Conservation (phyloP, 2,797 vertebrate species). For the Sylvilagus floridanus region DNA sequence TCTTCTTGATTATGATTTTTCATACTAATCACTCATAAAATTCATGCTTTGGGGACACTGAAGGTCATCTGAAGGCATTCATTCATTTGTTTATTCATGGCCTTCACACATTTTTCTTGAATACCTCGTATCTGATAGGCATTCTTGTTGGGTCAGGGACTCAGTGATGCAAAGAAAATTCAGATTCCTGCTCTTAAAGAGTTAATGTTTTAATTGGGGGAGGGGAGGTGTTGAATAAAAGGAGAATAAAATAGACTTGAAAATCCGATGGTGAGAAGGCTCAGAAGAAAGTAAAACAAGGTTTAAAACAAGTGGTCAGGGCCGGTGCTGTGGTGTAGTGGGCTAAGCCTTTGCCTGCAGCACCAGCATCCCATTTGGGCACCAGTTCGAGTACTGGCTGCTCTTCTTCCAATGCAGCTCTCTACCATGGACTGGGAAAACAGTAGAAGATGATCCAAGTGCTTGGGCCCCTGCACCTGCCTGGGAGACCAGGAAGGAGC, state of each 20-base stretch:
- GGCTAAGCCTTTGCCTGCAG: too few relatives aligned
- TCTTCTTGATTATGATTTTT: slow-evolving; percentile 58
- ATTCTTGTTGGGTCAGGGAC: neutral
- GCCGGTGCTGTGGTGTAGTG: too few relatives aligned
- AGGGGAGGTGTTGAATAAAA: neutral
- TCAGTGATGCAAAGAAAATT: neutral
- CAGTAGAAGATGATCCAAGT: too few relatives aligned
- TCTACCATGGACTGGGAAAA: too few relatives aligned
- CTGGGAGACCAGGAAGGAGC: too few relatives aligned
- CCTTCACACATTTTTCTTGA: slow-evolving; percentile 23
- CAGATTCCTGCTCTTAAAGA: neutral
- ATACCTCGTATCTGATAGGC: neutral
- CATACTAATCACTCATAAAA: slow-evolving; percentile 70
- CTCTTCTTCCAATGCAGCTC: too few relatives aligned
- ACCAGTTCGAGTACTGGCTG: too few relatives aligned
- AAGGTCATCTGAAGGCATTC: slow-evolving; percentile 4
- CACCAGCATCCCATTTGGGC: too few relatives aligned
- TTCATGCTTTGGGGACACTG: neutral
- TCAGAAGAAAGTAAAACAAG: neutral
- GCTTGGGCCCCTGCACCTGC: too few relatives aligned
- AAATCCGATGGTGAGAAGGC: slow-evolving; percentile 38
- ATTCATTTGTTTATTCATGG: neutral
- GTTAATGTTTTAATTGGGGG: neutral
- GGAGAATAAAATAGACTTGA: slow-evolving; percentile 15
- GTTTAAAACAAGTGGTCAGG: neutral